Conservation (phyloP, 2,797 vertebrate species). For the Nannoperca obscura region DNA sequence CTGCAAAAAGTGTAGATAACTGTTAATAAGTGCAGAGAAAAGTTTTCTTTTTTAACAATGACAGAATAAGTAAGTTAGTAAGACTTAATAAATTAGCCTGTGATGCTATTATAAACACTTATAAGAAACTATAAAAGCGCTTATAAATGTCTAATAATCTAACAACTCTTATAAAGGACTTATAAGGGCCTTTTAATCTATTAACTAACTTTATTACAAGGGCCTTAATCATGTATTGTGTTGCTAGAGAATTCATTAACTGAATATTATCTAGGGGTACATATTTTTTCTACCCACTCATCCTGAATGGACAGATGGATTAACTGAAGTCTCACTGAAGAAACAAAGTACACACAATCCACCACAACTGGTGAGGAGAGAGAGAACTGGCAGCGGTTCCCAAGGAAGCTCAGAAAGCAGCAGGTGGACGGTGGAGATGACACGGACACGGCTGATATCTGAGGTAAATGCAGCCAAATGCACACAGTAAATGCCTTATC, state of each 20-base stretch:
- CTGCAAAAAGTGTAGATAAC: no score
- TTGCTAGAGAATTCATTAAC: not conserved
- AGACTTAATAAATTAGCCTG: no score
- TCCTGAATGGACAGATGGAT: not conserved
- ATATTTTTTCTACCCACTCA: not conserved
- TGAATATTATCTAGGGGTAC: not conserved
- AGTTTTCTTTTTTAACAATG: no score
- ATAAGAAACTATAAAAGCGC: no score
- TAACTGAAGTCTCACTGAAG: not conserved
- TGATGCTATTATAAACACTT: no score
- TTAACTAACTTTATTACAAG: no score
- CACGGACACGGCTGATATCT: not conserved
- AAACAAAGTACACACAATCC: not conserved
- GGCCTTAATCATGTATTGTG: no score
- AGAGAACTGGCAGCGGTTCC: not conserved
- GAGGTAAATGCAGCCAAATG: not conserved
- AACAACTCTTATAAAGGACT: no score
- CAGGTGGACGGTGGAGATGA: not conserved
- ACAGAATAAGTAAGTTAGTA: no score
- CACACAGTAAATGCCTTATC: not conserved
- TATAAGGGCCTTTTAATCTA: no score
- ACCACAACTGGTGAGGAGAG: not conserved
- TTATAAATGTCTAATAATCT: no score
- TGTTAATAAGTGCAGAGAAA: no score
- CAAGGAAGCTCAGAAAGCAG: not conserved